These are phyloP conservation scores for Corythornis leucogaster DNA, from an alignment of 2,797 vertebrate species.

Conservation along the genomic window DNA sequence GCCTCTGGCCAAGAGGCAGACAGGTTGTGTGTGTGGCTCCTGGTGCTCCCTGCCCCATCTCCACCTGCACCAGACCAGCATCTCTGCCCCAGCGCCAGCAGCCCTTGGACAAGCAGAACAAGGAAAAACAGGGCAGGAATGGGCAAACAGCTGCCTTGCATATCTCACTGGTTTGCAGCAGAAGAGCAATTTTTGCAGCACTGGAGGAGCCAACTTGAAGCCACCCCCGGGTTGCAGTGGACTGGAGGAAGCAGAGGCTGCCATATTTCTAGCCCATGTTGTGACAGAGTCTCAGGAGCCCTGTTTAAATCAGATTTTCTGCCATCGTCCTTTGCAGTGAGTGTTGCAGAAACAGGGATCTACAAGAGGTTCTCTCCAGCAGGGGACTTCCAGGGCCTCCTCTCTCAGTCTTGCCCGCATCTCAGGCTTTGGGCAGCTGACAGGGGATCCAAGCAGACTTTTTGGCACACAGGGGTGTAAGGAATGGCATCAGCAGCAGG, in stretches of 20 bases:
- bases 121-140: background rate
- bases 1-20: background rate
- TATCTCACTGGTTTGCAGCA: background rate
- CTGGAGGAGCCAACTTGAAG: background rate
- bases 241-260: background rate
- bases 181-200: background rate
- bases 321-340: background rate
- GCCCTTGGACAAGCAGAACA: background rate
- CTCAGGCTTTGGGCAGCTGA: background rate
- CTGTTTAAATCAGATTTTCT: background rate
- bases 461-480: background rate
- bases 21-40: background rate
- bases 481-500: background rate
- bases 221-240: background rate
- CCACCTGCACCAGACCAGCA: background rate
- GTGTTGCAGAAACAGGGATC: background rate
- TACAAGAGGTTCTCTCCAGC: background rate
- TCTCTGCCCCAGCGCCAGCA: background rate
- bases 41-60: fast-evolving
- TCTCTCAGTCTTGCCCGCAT: background rate
- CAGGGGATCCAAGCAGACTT: background rate
- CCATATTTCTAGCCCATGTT: background rate
- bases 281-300: background rate
- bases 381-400: background rate
- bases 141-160: background rate